phyloP scores from a whole-genome alignment of 2,113 vertebrate species.

The Cinclus cinclus region DNA sequence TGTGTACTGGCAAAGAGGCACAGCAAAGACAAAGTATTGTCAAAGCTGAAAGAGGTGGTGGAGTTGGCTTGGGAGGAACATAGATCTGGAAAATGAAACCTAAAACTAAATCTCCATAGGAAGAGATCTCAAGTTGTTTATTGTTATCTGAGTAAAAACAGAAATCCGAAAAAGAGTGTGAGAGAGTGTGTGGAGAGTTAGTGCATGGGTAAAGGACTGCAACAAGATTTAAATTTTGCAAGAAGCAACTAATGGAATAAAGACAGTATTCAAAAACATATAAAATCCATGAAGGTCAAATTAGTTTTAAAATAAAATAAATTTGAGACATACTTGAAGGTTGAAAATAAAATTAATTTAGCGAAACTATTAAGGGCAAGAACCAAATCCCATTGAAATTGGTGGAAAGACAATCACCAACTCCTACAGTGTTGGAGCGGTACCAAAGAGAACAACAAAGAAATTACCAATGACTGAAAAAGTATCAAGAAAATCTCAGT shows the following conservation, averaged over 20 bases:
- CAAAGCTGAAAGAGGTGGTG: not conserved
- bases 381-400: conserved; percentile 9
- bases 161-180: not conserved
- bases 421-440: not conserved
- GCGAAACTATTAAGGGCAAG: conserved; percentile 13
- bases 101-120: not conserved
- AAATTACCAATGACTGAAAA: conserved; percentile 31
- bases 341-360: not conserved
- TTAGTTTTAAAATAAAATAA: conserved; percentile 18
- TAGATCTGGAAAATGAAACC: not conserved
- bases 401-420: not conserved
- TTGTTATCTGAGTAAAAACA: conserved; percentile 26
- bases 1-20: not conserved
- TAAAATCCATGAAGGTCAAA: not conserved
- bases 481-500: conserved; percentile 41
- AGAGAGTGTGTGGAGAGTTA: not conserved
- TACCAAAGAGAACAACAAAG: conserved; percentile 53
- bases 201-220: not conserved
- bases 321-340: not conserved
- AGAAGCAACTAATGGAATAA: conserved; percentile 11
- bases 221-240: conserved; percentile 23
- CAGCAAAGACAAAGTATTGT: not conserved
- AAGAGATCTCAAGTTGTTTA: not conserved
- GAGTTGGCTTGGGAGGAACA: not conserved
- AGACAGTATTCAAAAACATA: not conserved